Evolutionary conservation across 2,113 vertebrate species (phyloP).

Genomic region (Phrynocephalus versicolor): DNA sequence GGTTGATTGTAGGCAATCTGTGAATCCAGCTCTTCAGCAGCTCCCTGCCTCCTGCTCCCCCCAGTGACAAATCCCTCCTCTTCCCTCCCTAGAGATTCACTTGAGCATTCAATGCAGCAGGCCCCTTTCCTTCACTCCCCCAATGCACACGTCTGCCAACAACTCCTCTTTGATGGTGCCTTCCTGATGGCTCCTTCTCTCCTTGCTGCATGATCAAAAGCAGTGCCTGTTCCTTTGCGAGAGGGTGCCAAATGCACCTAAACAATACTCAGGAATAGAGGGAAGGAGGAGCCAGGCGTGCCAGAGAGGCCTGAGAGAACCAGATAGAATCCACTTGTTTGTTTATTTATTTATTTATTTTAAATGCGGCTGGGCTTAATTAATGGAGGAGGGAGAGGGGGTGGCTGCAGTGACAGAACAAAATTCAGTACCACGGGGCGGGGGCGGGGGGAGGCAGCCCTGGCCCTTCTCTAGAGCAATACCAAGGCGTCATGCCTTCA

Average conservation of each 20-base stretch:
- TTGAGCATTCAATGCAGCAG: neutral
- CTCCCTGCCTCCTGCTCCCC: neutral
- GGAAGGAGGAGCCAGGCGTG: neutral
- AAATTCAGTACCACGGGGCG: no score
- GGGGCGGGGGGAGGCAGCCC: no score
- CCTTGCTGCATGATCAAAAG: neutral
- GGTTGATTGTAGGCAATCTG: no score
- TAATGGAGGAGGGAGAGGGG: neutral
- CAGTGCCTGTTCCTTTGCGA: neutral
- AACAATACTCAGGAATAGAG: neutral
- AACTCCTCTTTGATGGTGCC: neutral
- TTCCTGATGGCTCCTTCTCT: neutral
- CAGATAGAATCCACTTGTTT: conserved; percentile 2
- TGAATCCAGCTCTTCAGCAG: no score
- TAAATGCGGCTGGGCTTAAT: neutral
- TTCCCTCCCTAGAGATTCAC: neutral
- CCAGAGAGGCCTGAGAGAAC: neutral
- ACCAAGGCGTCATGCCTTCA: no score
- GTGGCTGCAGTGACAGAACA: neutral
- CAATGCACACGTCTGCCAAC: neutral
- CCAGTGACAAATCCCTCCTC: neutral
- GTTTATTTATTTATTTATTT: neutral
- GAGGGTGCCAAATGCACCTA: neutral
- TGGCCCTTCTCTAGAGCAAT: no score
- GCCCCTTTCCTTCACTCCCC: neutral